Evolutionary conservation across 2,888 invertebrate species (phyloP).

Genomic region (Pilophorus perplexus): DNA sequence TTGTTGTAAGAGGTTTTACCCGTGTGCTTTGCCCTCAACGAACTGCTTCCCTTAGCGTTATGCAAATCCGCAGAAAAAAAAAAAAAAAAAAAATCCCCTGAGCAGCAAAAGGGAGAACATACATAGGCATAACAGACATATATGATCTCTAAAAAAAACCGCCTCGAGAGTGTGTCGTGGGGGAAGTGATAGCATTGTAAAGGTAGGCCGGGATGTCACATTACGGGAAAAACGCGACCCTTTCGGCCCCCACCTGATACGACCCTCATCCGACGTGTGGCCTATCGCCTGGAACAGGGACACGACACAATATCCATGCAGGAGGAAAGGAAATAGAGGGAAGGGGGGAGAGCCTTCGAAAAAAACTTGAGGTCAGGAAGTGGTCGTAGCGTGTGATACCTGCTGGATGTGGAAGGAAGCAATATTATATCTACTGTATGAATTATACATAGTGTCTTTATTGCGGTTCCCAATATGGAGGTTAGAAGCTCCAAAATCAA

Average conservation of each 20-base stretch:
- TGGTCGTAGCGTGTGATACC: no score
- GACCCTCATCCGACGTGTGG: conserved; percentile 26
- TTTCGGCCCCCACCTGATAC: conserved; percentile 5
- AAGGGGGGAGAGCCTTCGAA: neutral
- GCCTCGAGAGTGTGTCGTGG: neutral
- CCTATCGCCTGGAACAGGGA: conserved; percentile 26
- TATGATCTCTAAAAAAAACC: conserved; percentile 11
- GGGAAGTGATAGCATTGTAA: conserved; percentile 6
- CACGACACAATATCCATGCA: no score
- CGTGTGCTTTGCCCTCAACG: no score
- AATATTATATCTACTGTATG: no score
- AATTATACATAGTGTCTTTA: no score
- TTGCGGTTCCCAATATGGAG: no score
- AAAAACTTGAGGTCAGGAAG: conserved; percentile 10
- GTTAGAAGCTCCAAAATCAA: no score
- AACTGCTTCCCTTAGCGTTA: conserved; percentile 9
- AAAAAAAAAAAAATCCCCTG: no score
- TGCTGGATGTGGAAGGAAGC: no score
- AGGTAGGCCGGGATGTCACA: conserved; percentile 10
- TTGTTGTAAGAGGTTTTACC: neutral
- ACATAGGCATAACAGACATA: neutral
- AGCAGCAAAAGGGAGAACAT: neutral
- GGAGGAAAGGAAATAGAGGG: no score
- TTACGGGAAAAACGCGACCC: conserved; percentile 4
- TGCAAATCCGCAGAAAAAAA: no score